phyloP scores from a whole-genome alignment of 2,797 vertebrate species.

The Nannoperca obscura region DNA sequence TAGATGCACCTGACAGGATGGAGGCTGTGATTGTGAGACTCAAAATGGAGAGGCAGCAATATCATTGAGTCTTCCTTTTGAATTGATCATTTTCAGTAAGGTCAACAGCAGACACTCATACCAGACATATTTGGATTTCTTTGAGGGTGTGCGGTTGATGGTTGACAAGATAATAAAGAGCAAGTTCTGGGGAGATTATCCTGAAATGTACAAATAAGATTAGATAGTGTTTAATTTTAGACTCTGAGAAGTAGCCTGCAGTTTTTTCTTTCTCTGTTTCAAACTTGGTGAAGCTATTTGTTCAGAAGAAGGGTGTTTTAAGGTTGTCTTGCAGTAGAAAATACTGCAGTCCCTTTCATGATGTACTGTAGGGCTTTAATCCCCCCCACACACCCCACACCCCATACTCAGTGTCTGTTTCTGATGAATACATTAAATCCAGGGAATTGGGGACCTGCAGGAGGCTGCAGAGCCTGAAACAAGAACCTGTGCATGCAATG shows the following conservation, averaged over 20 bases:
- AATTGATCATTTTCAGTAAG: constrained; percentile 55
- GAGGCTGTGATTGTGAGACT: constrained; percentile 55
- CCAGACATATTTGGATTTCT: constrained; percentile 41
- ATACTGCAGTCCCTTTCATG: constrained; percentile 75
- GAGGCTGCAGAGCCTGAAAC: constrained; percentile 58
- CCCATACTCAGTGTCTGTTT: constrained; percentile 62
- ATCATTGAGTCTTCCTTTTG: constrained; percentile 80
- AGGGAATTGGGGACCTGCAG: constrained; percentile 58
- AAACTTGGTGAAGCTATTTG: constrained; percentile 49
- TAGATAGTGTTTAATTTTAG: constrained; percentile 52
- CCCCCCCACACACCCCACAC: constrained; percentile 33
- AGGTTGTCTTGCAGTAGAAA: constrained; percentile 71
- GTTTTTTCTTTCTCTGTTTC: constrained; percentile 38
- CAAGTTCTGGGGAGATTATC: constrained; percentile 22
- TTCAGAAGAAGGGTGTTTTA: constrained; percentile 56
- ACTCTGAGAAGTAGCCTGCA: constrained; percentile 47
- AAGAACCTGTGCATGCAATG: constrained; percentile 28
- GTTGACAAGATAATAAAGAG: constrained; percentile 21
- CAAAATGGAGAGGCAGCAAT: constrained; percentile 76
- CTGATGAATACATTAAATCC: constrained; percentile 74
- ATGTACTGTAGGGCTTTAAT: constrained; percentile 70
- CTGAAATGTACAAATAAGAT: constrained; percentile 49
- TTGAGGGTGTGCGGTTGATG: constrained; percentile 9
- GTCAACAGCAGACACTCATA: constrained; percentile 45
- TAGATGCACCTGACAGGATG: constrained; percentile 32